Percentiles rank a stretch among this genome's conserved stretches.
Conservation (phyloP, 2,888 invertebrate genomes). For the Napeogenes sylphis region DNA sequence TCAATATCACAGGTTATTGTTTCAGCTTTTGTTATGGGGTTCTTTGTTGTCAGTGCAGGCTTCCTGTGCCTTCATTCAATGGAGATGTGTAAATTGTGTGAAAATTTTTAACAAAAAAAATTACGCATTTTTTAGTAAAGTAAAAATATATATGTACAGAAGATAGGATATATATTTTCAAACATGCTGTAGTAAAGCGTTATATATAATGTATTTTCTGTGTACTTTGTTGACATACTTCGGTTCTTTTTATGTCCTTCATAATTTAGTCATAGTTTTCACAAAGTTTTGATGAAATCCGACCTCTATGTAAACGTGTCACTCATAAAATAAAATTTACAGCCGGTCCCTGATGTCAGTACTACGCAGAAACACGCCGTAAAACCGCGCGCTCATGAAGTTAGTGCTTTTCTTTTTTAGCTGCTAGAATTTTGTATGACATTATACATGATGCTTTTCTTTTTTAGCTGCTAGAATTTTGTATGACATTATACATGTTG, state of each 20-base stretch:
- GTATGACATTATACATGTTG: neutral
- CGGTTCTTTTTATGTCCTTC: neutral
- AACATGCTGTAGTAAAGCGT: too few relatives aligned
- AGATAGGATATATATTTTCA: too few relatives aligned
- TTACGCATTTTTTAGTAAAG: too few relatives aligned
- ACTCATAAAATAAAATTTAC: constrained; percentile 14
- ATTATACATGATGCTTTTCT: neutral
- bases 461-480: neutral
- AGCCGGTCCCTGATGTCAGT: constrained; percentile 4
- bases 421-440: neutral
- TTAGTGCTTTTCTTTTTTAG: constrained; percentile 4
- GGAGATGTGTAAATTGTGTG: too few relatives aligned
- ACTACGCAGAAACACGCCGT: constrained; percentile 18
- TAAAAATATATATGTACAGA: too few relatives aligned
- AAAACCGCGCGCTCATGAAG: constrained; percentile 21
- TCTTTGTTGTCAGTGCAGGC: too few relatives aligned
- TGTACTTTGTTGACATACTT: too few relatives aligned
- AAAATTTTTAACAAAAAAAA: too few relatives aligned
- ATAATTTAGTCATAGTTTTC: constrained; percentile 2
- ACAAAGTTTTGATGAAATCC: constrained; percentile 4
- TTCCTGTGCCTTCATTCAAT: too few relatives aligned
- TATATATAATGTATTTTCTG: too few relatives aligned
- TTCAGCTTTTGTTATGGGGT: too few relatives aligned
- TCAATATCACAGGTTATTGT: too few relatives aligned
- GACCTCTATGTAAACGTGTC: neutral